These are phyloP conservation scores for Lamellibrachia satsuma DNA, from an alignment of 2,888 invertebrate genomes.

Conservation along the genomic window DNA sequence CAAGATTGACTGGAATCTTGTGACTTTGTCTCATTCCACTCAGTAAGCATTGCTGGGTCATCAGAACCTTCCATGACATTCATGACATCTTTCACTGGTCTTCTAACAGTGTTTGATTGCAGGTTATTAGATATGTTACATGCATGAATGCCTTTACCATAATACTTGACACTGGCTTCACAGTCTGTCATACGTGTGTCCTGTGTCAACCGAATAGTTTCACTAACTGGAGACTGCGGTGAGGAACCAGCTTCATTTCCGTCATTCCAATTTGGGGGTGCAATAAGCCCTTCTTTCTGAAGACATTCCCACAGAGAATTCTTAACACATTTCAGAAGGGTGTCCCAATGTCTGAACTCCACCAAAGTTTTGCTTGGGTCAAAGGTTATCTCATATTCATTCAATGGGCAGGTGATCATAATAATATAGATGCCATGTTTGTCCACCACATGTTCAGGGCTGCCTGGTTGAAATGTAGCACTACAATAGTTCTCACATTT, in stretches of 20 bases:
- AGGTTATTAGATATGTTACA: background rate
- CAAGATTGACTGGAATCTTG: background rate
- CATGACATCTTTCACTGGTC: background rate
- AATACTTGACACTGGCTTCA: background rate
- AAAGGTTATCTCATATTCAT: conserved; percentile 68
- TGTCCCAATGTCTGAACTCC: conserved; percentile 71
- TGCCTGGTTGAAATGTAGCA: background rate
- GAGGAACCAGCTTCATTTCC: background rate
- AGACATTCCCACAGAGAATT: conserved; percentile 51
- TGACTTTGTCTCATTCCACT: background rate
- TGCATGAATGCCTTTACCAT: conserved; percentile 12
- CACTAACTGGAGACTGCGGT: background rate
- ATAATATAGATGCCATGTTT: conserved; percentile 69
- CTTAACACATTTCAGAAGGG: conserved; percentile 66
- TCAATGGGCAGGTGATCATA: conserved; percentile 70
- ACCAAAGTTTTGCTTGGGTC: conserved; percentile 69
- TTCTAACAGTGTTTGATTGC: conserved; percentile 2
- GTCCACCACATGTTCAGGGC: conserved; percentile 49
- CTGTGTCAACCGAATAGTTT: background rate
- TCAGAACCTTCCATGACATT: background rate
- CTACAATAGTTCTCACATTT: background rate
- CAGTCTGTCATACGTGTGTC: background rate
- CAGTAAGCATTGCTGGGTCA: background rate
- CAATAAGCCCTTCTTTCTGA: conserved; percentile 46
- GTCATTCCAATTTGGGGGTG: background rate